phyloP scores from a whole-genome alignment of 2,797 vertebrate species.

The Lates japonicus region DNA sequence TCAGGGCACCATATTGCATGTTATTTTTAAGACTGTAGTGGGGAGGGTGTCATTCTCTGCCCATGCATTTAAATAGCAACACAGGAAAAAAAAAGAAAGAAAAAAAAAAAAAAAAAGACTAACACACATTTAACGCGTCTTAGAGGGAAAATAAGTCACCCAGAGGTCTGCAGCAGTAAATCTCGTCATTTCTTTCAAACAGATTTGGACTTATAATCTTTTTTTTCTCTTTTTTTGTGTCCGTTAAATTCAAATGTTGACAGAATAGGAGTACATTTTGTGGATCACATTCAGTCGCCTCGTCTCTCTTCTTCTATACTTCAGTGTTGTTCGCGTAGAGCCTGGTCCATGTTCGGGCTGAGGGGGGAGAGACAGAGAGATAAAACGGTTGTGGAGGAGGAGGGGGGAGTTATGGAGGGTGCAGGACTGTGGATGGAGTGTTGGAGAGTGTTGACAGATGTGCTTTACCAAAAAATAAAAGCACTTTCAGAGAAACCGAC shows the following conservation, averaged over 20 bases:
- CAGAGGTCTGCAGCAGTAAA: constrained; percentile 81
- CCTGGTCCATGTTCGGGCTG: constrained; percentile 99
- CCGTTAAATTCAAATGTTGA: constrained; percentile 96
- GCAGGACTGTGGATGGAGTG: constrained; percentile 5
- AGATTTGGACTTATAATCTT: constrained; percentile 79
- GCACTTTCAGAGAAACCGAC: background rate
- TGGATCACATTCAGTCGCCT: constrained; percentile 92
- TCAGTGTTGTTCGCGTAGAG: constrained; percentile 97
- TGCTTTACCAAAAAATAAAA: background rate
- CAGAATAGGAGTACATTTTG: constrained; percentile 93
- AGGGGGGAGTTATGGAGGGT: background rate
- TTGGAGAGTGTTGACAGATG: constrained; percentile 13
- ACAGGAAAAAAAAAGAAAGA: constrained; percentile 38
- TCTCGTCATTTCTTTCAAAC: constrained; percentile 78
- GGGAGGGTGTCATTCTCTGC: constrained; percentile 76
- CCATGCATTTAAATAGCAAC: constrained; percentile 84
- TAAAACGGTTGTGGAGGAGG: constrained; percentile 13
- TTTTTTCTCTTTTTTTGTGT: constrained; percentile 60
- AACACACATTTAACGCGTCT: constrained; percentile 76
- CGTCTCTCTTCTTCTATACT: constrained; percentile 86
- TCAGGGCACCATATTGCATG: constrained; percentile 67
- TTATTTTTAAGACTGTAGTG: constrained; percentile 74
- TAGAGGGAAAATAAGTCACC: constrained; percentile 79
- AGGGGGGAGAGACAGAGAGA: constrained; percentile 36
- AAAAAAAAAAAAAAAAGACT: constrained; percentile 31